Evolutionary conservation across 2,888 invertebrate species (phyloP).

Genomic region (Amiota communis): DNA sequence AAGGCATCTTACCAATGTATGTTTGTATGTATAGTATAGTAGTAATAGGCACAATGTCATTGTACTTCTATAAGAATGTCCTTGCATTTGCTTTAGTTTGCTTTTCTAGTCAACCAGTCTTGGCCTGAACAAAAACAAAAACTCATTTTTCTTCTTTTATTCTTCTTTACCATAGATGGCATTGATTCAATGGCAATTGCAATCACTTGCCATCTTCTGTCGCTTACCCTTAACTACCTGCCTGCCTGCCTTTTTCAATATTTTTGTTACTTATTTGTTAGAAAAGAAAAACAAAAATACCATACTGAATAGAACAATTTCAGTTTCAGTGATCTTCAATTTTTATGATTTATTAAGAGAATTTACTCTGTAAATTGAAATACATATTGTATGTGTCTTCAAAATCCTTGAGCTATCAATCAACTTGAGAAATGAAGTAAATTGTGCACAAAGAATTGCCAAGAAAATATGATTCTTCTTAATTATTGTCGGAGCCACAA

Average conservation of each 20-base stretch:
- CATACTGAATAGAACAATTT: neutral
- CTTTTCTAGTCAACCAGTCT: too few relatives aligned
- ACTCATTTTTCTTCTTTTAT: too few relatives aligned
- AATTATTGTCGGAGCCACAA: slow-evolving; percentile 6
- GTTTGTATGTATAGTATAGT: too few relatives aligned
- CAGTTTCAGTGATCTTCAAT: neutral
- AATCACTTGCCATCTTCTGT: neutral
- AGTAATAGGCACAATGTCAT: neutral
- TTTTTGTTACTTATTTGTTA: neutral
- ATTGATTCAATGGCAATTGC: neutral
- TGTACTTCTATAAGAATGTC: neutral
- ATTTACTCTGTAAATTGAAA: slow-evolving; percentile 16
- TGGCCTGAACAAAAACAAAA: too few relatives aligned
- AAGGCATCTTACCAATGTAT: neutral
- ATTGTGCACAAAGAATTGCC: slow-evolving; percentile 1
- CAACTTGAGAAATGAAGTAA: neutral
- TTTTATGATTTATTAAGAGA: neutral
- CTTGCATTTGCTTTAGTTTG: neutral
- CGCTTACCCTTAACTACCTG: slow-evolving; percentile 3
- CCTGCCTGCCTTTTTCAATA: neutral
- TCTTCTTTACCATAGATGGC: too few relatives aligned
- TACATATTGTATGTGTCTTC: neutral
- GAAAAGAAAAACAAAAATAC: neutral
- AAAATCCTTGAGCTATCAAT: slow-evolving; percentile 17
- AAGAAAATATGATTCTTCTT: slow-evolving; percentile 6